Evolutionary conservation across 2,888 invertebrate species (phyloP).

Genomic region (Drosophila longiperda): DNA sequence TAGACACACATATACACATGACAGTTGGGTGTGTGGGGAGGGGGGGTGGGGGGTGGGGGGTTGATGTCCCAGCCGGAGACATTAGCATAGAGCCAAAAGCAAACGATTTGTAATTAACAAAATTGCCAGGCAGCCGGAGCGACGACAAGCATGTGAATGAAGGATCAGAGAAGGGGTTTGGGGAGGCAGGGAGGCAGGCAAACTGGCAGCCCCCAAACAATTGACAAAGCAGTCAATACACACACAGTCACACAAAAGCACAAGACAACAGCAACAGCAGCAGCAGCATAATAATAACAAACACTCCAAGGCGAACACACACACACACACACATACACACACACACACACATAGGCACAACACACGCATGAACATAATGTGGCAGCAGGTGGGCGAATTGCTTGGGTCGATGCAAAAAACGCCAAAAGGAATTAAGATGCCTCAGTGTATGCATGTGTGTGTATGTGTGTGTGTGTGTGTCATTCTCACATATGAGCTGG

Average conservation of each 20-base stretch:
- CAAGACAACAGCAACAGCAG: slow-evolving; percentile 36
- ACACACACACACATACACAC: slow-evolving; percentile 7
- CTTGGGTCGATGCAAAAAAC: slow-evolving; percentile 72
- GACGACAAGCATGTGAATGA: slow-evolving; percentile 16
- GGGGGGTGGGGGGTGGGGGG: neutral
- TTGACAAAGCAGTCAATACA: slow-evolving; percentile 77
- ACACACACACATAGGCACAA: slow-evolving; percentile 4
- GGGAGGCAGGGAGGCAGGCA: neutral
- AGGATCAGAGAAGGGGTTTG: neutral
- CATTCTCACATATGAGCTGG: slow-evolving; percentile 56
- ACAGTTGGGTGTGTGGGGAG: slow-evolving; percentile 2
- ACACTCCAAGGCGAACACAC: slow-evolving; percentile 59
- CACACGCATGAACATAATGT: slow-evolving; percentile 20
- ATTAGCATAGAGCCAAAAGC: slow-evolving; percentile 71
- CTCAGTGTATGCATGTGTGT: slow-evolving; percentile 6
- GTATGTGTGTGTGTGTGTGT: slow-evolving; percentile 36
- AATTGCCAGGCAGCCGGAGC: slow-evolving; percentile 84
- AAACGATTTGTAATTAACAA: slow-evolving; percentile 85
- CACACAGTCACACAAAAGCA: slow-evolving; percentile 35
- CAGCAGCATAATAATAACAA: slow-evolving; percentile 63
- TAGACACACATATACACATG: slow-evolving; percentile 55
- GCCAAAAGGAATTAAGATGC: slow-evolving; percentile 75
- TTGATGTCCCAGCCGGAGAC: slow-evolving; percentile 54
- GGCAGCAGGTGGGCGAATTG: slow-evolving; percentile 65
- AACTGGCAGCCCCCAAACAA: slow-evolving; percentile 60